Conservation (phyloP, 1,140 invertebrate genomes). For the Drosophila dunni region DNA sequence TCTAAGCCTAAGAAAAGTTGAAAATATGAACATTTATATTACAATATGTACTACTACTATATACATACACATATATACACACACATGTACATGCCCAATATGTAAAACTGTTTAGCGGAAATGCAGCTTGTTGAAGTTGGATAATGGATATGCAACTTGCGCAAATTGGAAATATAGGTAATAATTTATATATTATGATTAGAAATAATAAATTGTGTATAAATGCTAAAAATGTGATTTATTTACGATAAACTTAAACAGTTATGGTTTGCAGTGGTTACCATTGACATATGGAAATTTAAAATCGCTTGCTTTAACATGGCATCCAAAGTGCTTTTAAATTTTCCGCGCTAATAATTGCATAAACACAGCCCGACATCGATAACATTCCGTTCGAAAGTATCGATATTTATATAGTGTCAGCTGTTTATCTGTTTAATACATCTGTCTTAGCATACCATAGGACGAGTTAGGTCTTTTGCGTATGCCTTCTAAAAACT, state of each 20-base stretch:
- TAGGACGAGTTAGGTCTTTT: not conserved
- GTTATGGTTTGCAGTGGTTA: not conserved
- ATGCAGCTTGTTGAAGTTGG: conserved; percentile 35
- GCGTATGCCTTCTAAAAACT: not conserved
- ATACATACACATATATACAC: not conserved
- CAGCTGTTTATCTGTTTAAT: conserved; percentile 5
- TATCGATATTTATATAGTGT: conserved; percentile 2
- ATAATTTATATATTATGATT: conserved; percentile 37
- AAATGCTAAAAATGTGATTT: conserved; percentile 35
- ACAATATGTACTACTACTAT: conserved; percentile 33
- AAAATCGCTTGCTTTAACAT: too few species aligned
- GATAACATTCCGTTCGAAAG: not conserved
- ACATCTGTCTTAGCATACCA: conserved; percentile 26
- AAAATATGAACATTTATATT: conserved; percentile 40
- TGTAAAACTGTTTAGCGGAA: conserved; percentile 38
- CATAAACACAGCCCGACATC: not conserved
- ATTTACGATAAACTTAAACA: not conserved
- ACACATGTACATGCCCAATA: conserved; percentile 6
- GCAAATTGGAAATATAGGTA: conserved; percentile 37
- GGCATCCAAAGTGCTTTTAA: too few species aligned
- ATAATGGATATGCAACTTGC: conserved; percentile 37
- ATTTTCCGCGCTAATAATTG: not conserved
- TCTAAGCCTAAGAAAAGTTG: conserved; percentile 52
- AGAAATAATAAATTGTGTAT: conserved; percentile 53
- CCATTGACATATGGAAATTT: too few species aligned